Percentiles rank a stretch among this genome's conserved stretches.
These are phyloP conservation scores for Heliconius cydno DNA, from an alignment of 2,888 invertebrate genomes.

Conservation along the genomic window DNA sequence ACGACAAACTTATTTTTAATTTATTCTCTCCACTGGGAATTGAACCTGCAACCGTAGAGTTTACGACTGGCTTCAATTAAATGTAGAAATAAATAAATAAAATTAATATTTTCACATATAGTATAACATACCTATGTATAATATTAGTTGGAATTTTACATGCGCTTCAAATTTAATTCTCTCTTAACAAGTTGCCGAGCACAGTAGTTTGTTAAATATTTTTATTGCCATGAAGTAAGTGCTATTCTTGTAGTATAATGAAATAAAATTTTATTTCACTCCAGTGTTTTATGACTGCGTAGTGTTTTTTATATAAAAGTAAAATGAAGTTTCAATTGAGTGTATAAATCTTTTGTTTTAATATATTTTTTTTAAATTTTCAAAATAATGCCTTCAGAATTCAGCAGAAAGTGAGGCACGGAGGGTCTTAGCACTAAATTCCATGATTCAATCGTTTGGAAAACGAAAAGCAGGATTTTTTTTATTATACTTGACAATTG, in stretches of 20 bases:
- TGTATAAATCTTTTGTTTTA: not conserved
- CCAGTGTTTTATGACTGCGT: constrained; percentile 6
- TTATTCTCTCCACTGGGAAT: too few relatives aligned
- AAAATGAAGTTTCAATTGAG: not conserved
- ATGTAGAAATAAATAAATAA: not conserved
- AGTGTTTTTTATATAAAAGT: not conserved
- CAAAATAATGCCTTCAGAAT: not conserved
- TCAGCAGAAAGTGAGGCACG: too few relatives aligned
- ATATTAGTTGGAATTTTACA: not conserved
- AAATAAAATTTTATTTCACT: constrained; percentile 20
- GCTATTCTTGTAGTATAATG: constrained; percentile 27
- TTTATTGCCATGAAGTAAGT: constrained; percentile 14
- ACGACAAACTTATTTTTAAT: too few relatives aligned
- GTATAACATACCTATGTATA: not conserved
- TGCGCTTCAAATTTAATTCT: constrained; percentile 5
- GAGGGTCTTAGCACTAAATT: not conserved
- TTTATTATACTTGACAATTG: too few relatives aligned
- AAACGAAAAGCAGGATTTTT: too few relatives aligned
- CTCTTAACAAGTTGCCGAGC: constrained; percentile 14
- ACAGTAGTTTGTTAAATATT: constrained; percentile 24
- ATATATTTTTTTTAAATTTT: not conserved
- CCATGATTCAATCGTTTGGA: too few relatives aligned
- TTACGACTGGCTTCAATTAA: too few relatives aligned
- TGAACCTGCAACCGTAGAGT: too few relatives aligned
- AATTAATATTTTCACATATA: not conserved